phyloP scores from a whole-genome alignment of 2,797 vertebrate species.

The Etheostoma nigrum region DNA sequence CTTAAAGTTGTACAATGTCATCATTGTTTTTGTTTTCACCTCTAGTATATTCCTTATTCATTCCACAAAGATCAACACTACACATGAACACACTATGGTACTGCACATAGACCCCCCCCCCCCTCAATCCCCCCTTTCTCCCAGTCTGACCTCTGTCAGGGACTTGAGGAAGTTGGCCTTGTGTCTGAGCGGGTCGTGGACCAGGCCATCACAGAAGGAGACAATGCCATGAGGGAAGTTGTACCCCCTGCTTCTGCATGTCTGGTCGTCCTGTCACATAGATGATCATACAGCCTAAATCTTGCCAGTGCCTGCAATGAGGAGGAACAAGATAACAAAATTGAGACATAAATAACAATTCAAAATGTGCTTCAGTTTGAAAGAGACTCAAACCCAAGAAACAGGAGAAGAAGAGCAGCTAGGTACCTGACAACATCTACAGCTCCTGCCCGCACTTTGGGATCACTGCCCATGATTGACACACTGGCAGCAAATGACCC shows the following conservation, averaged over 20 bases:
- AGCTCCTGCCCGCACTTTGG: conserved; percentile 96
- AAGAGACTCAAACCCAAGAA: neutral
- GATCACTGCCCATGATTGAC: conserved; percentile 99
- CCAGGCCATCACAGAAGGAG: conserved; percentile 97
- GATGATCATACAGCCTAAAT: conserved; percentile 98
- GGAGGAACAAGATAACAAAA: conserved; percentile 4
- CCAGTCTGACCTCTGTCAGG: conserved; percentile 89
- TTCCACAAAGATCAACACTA: neutral
- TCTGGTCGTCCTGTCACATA: conserved; percentile 98
- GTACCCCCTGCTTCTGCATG: conserved; percentile 99
- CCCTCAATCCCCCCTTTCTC: neutral
- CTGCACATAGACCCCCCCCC: neutral
- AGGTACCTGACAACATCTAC: conserved; percentile 97
- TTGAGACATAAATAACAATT: conserved; percentile 11
- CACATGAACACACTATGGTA: neutral
- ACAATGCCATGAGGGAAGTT: conserved; percentile 99
- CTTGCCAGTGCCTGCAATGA: conserved; percentile 94
- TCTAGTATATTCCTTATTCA: neutral
- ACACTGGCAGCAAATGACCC: conserved; percentile 99
- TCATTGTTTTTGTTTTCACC: neutral
- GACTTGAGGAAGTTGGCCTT: conserved; percentile 97
- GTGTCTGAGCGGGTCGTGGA: conserved; percentile 97
- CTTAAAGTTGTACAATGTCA: neutral
- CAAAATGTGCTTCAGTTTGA: neutral
- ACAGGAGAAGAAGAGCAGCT: neutral